Percentiles rank a stretch among this genome's conserved stretches.
These are phyloP conservation scores for Trichogramma pretiosum DNA, from an alignment of 1,140 invertebrate species.

Conservation along the genomic window DNA sequence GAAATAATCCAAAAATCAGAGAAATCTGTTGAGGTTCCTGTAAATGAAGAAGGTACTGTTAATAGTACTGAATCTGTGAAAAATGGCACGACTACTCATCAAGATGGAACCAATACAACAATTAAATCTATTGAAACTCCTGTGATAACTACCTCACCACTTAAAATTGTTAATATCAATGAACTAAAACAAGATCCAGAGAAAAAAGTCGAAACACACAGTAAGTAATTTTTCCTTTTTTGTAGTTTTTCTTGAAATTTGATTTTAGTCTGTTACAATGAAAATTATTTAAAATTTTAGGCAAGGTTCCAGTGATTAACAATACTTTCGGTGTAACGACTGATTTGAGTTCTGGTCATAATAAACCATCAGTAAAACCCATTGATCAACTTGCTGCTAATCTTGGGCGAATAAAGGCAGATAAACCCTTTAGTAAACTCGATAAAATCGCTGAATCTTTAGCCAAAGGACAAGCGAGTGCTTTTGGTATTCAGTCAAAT, in stretches of 20 bases:
- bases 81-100: constrained; percentile 15
- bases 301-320: constrained; percentile 14
- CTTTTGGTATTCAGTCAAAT: constrained; percentile 19
- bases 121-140: constrained; percentile 36
- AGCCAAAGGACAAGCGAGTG: constrained; percentile 29
- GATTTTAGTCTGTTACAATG: too few relatives aligned
- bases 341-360: constrained; percentile 17
- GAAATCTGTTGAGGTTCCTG: neutral
- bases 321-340: constrained; percentile 8
- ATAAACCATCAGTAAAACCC: constrained; percentile 35
- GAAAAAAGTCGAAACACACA: constrained; percentile 16
- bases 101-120: neutral
- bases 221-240: constrained; percentile 1
- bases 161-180: constrained; percentile 30
- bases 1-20: constrained; percentile 2
- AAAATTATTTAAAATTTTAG: too few relatives aligned
- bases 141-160: constrained; percentile 35
- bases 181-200: constrained; percentile 26
- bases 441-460: constrained; percentile 42
- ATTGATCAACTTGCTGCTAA: constrained; percentile 40
- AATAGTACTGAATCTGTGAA: constrained; percentile 22
- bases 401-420: constrained; percentile 36
- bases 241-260: neutral
- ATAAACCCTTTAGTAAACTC: constrained; percentile 36
- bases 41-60: constrained; percentile 17